phyloP scores from a whole-genome alignment of 2,888 invertebrate genomes.

The Athripsodes cinereus region DNA sequence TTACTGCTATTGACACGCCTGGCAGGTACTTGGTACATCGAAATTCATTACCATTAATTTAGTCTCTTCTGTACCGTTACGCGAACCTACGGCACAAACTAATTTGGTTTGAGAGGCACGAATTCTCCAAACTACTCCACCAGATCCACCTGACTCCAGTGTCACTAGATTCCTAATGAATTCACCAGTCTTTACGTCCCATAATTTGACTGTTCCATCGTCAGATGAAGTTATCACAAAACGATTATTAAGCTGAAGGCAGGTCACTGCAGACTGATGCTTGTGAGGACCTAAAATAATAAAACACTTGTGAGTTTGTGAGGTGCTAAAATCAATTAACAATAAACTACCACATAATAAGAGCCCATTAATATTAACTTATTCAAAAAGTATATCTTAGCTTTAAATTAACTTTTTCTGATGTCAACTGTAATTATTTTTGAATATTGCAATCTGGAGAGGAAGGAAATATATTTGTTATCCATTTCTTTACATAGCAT shows the following conservation, averaged over 20 bases:
- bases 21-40: conserved; percentile 72
- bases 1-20: conserved; percentile 43
- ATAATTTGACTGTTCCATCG: conserved; percentile 98
- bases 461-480: no score
- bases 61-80: conserved; percentile 98
- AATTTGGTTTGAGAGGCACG: conserved; percentile 91
- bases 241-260: conserved; percentile 92
- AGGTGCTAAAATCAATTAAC: no score
- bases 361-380: no score
- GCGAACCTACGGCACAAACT: conserved; percentile 96
- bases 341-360: no score
- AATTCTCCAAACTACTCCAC: conserved; percentile 98
- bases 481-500: no score
- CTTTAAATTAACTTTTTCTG: no score
- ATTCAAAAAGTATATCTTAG: no score
- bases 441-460: neutral
- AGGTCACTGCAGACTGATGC: conserved; percentile 97
- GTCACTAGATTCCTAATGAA: conserved; percentile 95
- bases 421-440: no score
- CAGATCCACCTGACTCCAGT: conserved; percentile 90
- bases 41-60: conserved; percentile 97
- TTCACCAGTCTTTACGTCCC: conserved; percentile 96
- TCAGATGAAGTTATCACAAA: conserved; percentile 99
- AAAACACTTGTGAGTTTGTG: neutral
- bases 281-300: conserved; percentile 74